Conservation (phyloP, 2,113 vertebrate species). For the Myodes glareolus region DNA sequence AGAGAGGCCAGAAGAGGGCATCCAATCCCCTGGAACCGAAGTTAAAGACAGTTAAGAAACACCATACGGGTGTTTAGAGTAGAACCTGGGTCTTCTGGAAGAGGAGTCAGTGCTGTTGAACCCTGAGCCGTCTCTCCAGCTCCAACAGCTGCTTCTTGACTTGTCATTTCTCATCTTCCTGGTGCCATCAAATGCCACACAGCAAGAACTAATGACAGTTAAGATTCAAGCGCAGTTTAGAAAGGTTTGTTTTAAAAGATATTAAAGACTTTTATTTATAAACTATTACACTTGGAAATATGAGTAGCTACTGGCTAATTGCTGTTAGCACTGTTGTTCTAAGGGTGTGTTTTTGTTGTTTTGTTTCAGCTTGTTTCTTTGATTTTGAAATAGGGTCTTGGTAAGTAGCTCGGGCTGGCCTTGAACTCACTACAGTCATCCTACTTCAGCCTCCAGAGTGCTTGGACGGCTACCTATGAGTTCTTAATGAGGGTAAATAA, state of each 20-base stretch:
- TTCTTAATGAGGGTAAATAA: constrained; percentile 21
- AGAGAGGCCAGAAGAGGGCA: background rate
- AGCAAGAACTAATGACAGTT: background rate
- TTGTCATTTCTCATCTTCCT: background rate
- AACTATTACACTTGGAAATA: background rate
- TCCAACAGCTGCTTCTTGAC: background rate
- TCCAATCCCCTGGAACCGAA: background rate
- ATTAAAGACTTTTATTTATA: background rate
- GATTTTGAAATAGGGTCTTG: background rate
- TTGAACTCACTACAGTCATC: background rate
- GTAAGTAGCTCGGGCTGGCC: background rate
- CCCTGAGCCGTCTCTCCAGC: background rate
- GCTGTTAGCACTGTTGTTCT: background rate
- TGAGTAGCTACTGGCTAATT: background rate
- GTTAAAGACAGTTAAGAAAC: background rate
- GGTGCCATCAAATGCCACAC: background rate
- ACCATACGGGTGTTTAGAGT: background rate
- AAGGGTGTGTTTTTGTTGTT: background rate
- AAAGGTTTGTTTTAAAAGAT: background rate
- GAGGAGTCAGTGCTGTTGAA: background rate
- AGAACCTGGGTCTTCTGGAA: background rate
- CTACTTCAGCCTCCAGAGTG: background rate
- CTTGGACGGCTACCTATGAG: background rate
- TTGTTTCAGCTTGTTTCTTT: background rate
- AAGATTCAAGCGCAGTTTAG: background rate